Evolutionary conservation across 37 sponge, comb jelly and placozoan species (phyloP).

Genomic region (Aplysina aerophoba): DNA sequence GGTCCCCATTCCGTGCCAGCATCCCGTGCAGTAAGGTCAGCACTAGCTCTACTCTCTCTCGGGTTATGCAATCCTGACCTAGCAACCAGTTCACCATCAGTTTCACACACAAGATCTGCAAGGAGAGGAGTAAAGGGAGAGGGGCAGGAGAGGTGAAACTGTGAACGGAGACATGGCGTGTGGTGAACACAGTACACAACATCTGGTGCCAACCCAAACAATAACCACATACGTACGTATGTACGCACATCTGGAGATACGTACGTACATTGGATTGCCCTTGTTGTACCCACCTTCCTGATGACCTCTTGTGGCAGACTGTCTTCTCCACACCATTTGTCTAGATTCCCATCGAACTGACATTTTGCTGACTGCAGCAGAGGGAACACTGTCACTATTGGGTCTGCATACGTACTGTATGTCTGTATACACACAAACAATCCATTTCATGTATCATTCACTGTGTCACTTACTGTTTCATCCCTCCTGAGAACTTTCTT

Average conservation of each 20-base stretch:
- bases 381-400: not conserved
- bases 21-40: conserved; percentile 49
- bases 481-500: conserved; percentile 60
- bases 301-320: not conserved
- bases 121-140: no score
- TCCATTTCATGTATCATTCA: not conserved
- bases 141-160: no score
- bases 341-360: not conserved
- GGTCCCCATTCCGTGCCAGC: conserved; percentile 69
- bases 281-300: not conserved
- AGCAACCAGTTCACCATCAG: conserved; percentile 71
- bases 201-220: no score
- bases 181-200: no score
- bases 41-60: conserved; percentile 47
- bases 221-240: no score
- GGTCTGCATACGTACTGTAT: no score
- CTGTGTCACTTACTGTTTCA: conserved; percentile 42
- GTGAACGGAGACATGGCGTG: no score
- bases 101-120: conserved; percentile 63
- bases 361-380: not conserved
- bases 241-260: no score
- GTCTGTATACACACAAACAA: not conserved
- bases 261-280: no score
- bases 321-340: conserved; percentile 19
- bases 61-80: conserved; percentile 40